Percentiles rank a stretch among this genome's conserved stretches.
Conservation (phyloP, 2,888 invertebrate species). For the Pandemis corylana region DNA sequence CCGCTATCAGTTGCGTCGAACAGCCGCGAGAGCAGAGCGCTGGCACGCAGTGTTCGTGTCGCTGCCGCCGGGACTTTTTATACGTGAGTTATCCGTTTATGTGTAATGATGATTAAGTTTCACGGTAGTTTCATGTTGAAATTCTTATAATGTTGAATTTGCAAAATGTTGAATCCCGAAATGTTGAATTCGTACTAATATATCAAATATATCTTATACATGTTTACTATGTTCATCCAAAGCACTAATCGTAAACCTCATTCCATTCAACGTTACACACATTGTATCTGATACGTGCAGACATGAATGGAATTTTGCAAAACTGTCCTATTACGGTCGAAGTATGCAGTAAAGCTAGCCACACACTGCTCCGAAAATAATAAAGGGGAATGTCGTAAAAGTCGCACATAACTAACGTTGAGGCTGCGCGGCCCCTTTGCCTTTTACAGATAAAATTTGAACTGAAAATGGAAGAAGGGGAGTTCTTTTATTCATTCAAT, state of each 20-base stretch:
- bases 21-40: too few species aligned
- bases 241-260: not conserved
- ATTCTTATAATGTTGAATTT: too few species aligned
- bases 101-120: too few species aligned
- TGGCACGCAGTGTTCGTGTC: too few species aligned
- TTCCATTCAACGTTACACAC: not conserved
- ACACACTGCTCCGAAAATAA: constrained; percentile 22
- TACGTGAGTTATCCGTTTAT: too few species aligned
- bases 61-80: too few species aligned
- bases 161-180: too few species aligned
- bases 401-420: constrained; percentile 30
- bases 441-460: constrained; percentile 28
- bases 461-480: constrained; percentile 22
- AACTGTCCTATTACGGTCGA: constrained; percentile 15
- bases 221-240: too few species aligned
- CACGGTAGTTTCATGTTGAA: too few species aligned
- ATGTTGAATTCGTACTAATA: too few species aligned
- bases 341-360: constrained; percentile 32
- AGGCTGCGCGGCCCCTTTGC: constrained; percentile 18
- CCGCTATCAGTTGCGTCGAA: too few species aligned
- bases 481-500: constrained; percentile 36
- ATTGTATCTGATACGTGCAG: constrained; percentile 12
- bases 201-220: too few species aligned
- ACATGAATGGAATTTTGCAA: constrained; percentile 27
- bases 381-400: constrained; percentile 32